A percentile compares a stretch with the other conserved stretches of the same genome.
These are phyloP conservation scores for Formica exsecta DNA, from an alignment of 1,140 invertebrate genomes.

Conservation along the genomic window DNA sequence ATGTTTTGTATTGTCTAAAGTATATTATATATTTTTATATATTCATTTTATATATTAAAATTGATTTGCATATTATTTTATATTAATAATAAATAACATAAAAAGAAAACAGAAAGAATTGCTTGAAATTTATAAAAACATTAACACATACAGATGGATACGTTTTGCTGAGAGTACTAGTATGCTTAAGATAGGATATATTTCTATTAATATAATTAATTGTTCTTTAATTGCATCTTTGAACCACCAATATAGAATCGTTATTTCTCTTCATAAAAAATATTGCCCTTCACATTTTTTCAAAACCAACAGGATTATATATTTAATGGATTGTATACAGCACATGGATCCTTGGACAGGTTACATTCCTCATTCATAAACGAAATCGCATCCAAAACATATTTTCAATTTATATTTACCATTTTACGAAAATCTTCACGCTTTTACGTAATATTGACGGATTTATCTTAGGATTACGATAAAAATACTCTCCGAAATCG, in stretches of 20 bases:
- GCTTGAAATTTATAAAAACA: background rate
- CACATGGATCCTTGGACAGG: slow-evolving; percentile 51
- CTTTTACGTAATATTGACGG: background rate
- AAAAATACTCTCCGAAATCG: background rate
- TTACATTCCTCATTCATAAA: background rate
- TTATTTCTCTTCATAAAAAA: background rate
- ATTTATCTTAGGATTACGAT: background rate
- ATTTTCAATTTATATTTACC: background rate
- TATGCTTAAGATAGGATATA: slow-evolving; percentile 11
- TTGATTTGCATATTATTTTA: too few relatives aligned
- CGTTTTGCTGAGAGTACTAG: too few relatives aligned
- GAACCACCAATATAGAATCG: background rate
- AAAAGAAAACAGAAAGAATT: background rate
- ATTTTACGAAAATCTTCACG: background rate
- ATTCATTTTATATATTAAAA: background rate
- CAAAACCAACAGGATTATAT: background rate
- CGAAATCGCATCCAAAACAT: background rate
- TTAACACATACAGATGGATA: background rate
- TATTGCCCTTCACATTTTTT: background rate
- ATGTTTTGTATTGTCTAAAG: background rate
- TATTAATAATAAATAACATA: too few relatives aligned
- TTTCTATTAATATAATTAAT: background rate
- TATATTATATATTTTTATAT: background rate
- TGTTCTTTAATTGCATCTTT: background rate
- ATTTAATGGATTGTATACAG: background rate